Evolutionary conservation across 2,888 invertebrate species (phyloP), one percentile per base, ranked within the genome.

Genomic region (Protophormia terraenovae): DNA sequence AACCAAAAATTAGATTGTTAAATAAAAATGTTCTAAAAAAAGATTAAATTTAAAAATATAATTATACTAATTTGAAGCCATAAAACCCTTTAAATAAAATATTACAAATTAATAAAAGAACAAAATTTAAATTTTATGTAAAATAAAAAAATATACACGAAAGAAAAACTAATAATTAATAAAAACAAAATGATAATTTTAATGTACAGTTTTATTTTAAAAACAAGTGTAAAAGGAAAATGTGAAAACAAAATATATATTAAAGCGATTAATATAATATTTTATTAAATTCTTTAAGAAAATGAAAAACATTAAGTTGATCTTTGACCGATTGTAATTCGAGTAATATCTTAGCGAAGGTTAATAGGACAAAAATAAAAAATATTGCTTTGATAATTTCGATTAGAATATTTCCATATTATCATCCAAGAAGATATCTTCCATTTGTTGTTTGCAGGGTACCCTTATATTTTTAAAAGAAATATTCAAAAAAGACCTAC

Each of bases 1-100:
- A 77, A 81, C 35, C 60, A 66, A 80, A 80, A 80, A 84, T 72
- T 80, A 77, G 76, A 77, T 81, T 84, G 84, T 84, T 84, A 81
- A 80, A 67, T 10, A 24, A 7, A 75, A 66, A 80, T 72, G 75
- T 79, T 82, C 77, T 73, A 16, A 75, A 78, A 60, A 47, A 76
- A 55, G 58, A 64, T 69, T 14, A 75, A 45, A 67, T 5, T 24
- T n/a, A 27, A 45, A 12, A 32, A 76, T 47, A 45, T 16, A 64
- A 66, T 41, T 58, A 67, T 27, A 75, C 1, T 16, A 53, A 72
- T 64, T 79, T 38, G 53, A 62, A 45, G 19, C 32, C 3, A 77
- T 50, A 14, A 55, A n/a, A n/a, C n/a, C n/a, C n/a, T n/a, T n/a
- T 27, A 1, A 27, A 55, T 60, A 27, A 24, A 71, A 71, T 0